Evolutionary conservation across 2,113 vertebrate species (phyloP).

Genomic region (Lepus americanus): DNA sequence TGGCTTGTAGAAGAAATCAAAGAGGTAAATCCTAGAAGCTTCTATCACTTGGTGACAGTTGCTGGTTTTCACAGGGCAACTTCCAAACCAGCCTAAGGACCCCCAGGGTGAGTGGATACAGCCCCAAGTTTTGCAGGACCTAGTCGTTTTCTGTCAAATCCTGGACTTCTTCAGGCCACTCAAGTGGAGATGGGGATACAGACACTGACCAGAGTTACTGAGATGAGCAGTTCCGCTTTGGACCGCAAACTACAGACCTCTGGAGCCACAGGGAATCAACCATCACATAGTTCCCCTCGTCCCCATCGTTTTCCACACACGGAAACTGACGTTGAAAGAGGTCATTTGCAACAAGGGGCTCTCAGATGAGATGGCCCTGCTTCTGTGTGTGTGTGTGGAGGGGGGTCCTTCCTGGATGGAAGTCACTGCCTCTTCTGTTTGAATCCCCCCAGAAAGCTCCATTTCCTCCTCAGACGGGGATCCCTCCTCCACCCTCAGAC

Average conservation of each 20-base stretch:
- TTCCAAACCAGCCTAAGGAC: background rate
- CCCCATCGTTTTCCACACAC: accelerated
- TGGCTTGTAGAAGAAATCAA: background rate
- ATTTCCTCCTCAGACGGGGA: background rate
- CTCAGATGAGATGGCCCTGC: background rate
- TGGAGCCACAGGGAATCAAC: background rate
- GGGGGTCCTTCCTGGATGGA: background rate
- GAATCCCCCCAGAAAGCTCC: too few relatives aligned
- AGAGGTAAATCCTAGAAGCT: constrained; percentile 17
- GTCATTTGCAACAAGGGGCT: background rate
- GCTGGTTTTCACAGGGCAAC: background rate
- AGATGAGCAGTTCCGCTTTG: background rate
- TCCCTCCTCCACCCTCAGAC: background rate
- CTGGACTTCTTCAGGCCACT: background rate
- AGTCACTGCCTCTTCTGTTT: background rate
- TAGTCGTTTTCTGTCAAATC: background rate
- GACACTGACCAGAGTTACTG: background rate
- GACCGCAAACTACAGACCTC: background rate
- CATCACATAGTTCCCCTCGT: background rate
- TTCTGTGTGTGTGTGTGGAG: too few relatives aligned
- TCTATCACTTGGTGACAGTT: background rate
- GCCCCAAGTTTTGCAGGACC: background rate
- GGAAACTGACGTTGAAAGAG: background rate
- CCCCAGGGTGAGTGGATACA: background rate
- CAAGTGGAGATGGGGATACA: background rate